Conservation (phyloP, 2,797 vertebrate species). For the Gephyroberyx darwinii region DNA sequence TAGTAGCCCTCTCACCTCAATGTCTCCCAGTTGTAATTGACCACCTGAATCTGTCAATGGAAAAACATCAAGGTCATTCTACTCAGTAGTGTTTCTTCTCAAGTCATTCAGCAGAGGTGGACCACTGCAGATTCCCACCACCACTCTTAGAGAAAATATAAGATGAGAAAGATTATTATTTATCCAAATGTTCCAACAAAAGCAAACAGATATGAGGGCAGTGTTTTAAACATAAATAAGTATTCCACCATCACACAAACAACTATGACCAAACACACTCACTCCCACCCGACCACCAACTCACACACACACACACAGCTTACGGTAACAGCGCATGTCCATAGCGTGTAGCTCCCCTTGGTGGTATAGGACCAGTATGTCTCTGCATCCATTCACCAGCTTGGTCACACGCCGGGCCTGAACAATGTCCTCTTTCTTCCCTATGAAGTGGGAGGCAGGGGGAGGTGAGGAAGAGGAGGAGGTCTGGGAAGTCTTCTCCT, state of each 20-base stretch:
- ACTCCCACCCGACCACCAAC: neutral
- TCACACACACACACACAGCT: conserved; percentile 55
- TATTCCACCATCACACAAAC: too few relatives aligned
- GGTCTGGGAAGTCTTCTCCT: conserved; percentile 51
- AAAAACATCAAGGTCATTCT: conserved; percentile 6
- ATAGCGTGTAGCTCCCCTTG: conserved; percentile 87
- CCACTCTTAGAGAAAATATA: neutral
- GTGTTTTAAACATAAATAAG: neutral
- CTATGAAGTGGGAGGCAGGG: conserved; percentile 64
- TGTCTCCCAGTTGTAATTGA: conserved; percentile 87
- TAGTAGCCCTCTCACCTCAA: conserved; percentile 84
- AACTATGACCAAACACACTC: too few relatives aligned
- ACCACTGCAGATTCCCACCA: neutral
- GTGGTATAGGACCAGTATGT: conserved; percentile 88
- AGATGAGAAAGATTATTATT: neutral
- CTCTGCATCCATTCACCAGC: conserved; percentile 83
- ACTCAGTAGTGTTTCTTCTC: neutral
- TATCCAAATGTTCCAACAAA: neutral
- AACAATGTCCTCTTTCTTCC: conserved; percentile 84
- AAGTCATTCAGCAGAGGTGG: neutral
- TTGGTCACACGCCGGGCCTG: conserved; percentile 77
- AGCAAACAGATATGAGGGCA: neutral
- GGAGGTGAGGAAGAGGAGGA: conserved; percentile 39
- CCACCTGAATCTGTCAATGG: conserved; percentile 88
- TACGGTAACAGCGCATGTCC: conserved; percentile 94